phyloP scores from a whole-genome alignment of 2,797 vertebrate genomes.

The Numenius phaeopus region DNA sequence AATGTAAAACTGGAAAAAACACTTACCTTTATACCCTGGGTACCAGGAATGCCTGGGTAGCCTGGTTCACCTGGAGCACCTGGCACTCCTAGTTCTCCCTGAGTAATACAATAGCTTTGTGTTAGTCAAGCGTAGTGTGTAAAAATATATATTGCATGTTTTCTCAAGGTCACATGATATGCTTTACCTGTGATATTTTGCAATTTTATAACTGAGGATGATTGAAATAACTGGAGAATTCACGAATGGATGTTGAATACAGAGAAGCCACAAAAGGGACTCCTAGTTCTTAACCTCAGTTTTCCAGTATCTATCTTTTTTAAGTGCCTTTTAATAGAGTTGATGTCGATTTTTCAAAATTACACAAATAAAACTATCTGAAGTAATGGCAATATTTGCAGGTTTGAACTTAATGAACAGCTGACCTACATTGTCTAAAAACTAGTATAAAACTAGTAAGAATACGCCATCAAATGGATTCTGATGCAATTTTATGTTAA shows the following conservation, averaged over 20 bases:
- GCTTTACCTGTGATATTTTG: neutral
- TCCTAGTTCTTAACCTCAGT: neutral
- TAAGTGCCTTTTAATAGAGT: neutral
- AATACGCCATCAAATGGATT: neutral
- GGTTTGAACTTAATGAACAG: neutral
- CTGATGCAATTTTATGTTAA: neutral
- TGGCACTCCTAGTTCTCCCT: slow-evolving; percentile 88
- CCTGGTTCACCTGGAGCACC: slow-evolving; percentile 88
- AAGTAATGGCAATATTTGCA: neutral
- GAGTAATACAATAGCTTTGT: slow-evolving; percentile 53
- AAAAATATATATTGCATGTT: neutral
- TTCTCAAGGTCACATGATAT: neutral
- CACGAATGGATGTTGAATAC: neutral
- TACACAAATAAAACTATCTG: neutral
- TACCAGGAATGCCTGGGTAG: slow-evolving; percentile 90
- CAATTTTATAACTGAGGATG: neutral
- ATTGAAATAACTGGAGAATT: neutral
- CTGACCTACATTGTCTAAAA: neutral
- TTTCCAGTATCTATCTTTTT: neutral
- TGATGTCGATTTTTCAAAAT: neutral
- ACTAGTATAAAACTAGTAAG: neutral
- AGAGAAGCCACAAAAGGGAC: neutral
- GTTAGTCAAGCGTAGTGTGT: neutral
- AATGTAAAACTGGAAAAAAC: neutral
- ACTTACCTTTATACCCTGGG: slow-evolving; percentile 88